These are phyloP conservation scores for Austrolebias charrua DNA, from an alignment of 2,797 vertebrate genomes.

Conservation along the genomic window DNA sequence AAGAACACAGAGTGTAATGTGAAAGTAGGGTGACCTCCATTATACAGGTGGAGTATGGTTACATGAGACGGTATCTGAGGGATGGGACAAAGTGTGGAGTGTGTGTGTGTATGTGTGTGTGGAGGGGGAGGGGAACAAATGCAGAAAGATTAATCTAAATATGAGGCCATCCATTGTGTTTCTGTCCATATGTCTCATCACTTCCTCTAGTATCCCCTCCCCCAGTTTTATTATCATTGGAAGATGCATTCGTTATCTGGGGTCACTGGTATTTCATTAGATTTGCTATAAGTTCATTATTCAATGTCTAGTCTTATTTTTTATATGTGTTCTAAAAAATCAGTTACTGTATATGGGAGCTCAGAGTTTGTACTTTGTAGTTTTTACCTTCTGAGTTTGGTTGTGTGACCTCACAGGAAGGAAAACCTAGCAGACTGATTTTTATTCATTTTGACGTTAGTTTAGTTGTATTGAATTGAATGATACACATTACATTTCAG, in stretches of 20 bases:
- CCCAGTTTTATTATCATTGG: conserved; percentile 10
- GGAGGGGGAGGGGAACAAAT: conserved; percentile 7
- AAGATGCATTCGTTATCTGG: conserved; percentile 18
- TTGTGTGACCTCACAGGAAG: not conserved
- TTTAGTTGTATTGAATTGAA: not conserved
- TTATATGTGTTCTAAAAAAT: not conserved
- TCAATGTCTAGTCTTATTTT: conserved; percentile 6
- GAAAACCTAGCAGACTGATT: not conserved
- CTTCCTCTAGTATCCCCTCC: not conserved
- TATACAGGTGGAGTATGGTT: conserved; percentile 64
- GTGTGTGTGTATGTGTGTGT: not conserved
- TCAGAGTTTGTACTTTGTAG: not conserved
- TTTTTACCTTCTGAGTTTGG: conserved; percentile 3
- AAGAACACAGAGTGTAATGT: conserved; percentile 50
- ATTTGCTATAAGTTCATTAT: not conserved
- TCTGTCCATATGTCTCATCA: conserved; percentile 39
- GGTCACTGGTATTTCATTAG: conserved; percentile 26
- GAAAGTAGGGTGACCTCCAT: conserved; percentile 66
- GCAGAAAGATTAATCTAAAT: conserved; percentile 45
- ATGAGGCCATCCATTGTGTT: conserved; percentile 55
- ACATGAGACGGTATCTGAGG: conserved; percentile 59
- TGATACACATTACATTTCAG: not conserved
- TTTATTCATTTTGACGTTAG: not conserved
- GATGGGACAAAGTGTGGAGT: conserved; percentile 25
- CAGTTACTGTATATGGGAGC: not conserved